phyloP scores from a whole-genome alignment of 2,797 vertebrate species.

The Pantherophis alleghaniensis region DNA sequence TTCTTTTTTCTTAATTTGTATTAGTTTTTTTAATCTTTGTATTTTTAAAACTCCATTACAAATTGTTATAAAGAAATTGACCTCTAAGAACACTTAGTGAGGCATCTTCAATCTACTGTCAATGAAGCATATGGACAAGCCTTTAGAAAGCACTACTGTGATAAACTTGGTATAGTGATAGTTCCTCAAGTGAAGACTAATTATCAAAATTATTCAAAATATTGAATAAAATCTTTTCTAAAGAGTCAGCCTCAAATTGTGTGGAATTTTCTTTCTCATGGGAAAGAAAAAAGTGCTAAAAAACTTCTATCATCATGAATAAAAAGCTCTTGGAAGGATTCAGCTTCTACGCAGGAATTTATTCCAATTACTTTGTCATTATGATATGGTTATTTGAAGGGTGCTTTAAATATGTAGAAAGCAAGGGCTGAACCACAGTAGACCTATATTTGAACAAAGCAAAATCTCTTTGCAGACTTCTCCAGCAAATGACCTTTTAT shows the following conservation, averaged over 20 bases:
- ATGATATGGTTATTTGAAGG: background rate
- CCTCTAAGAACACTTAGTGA: background rate
- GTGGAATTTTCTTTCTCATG: background rate
- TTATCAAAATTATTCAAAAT: background rate
- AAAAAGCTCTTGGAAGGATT: background rate
- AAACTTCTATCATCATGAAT: background rate
- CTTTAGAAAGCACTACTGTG: background rate
- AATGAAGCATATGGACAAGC: background rate
- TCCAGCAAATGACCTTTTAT: background rate
- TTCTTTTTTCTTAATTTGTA: background rate
- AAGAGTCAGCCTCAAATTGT: background rate
- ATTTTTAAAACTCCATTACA: background rate
- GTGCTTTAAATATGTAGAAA: background rate
- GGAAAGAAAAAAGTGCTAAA: background rate
- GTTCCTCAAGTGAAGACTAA: background rate
- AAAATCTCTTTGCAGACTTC: background rate
- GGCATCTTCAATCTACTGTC: background rate
- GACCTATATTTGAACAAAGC: background rate
- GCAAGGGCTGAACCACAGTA: background rate
- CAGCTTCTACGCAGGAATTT: background rate
- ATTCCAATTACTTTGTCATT: background rate
- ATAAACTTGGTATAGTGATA: background rate
- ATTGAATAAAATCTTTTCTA: background rate
- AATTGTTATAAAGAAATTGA: background rate
- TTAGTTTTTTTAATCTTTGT: background rate